Conservation (phyloP, 2,113 vertebrate genomes). For the Caranx ignobilis region DNA sequence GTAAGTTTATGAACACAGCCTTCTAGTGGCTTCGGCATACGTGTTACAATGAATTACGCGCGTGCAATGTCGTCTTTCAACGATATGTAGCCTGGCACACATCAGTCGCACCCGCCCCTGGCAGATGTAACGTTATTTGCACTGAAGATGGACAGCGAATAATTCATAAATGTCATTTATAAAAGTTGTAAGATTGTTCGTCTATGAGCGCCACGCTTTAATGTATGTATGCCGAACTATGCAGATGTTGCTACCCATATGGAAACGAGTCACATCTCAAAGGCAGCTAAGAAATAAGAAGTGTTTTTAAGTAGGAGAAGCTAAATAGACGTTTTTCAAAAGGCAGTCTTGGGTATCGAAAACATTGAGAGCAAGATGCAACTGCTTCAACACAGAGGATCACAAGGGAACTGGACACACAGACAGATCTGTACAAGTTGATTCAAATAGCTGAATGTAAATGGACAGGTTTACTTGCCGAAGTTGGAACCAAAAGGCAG, state of each 20-base stretch:
- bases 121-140: not conserved
- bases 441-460: too few species aligned
- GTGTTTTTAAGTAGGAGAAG: not conserved
- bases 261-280: accelerated
- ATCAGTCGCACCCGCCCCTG: not conserved
- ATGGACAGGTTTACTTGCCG: slow-evolving; percentile 83
- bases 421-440: not conserved
- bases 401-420: not conserved
- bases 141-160: not conserved
- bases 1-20: accelerated
- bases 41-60: not conserved
- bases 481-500: slow-evolving; percentile 88
- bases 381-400: not conserved
- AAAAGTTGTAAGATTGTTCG: slow-evolving; percentile 26
- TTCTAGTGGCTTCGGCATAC: not conserved
- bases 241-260: accelerated
- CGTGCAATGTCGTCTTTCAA: not conserved
- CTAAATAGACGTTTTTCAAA: not conserved
- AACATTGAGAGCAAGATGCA: too few species aligned
- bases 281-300: accelerated
- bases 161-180: not conserved
- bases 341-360: not conserved
- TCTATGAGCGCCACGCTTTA: not conserved
- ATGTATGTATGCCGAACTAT: not conserved
- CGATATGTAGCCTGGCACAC: not conserved